A percentile compares a stretch with the other conserved stretches of the same genome.
Conservation (phyloP, 1,140 invertebrate species). For the Zaprionus africanus region DNA sequence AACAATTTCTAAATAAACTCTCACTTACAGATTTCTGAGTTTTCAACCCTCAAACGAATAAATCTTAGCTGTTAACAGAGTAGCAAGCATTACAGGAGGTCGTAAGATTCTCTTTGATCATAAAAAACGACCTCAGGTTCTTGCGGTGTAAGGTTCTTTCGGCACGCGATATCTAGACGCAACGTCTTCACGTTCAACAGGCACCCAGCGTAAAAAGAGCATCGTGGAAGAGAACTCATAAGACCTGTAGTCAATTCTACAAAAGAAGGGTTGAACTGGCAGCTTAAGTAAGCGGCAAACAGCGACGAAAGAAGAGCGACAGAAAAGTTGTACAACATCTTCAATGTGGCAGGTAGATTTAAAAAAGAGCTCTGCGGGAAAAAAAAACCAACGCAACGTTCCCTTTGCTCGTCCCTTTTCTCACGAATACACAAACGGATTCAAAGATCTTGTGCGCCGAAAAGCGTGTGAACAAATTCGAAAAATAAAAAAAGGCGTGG, state of each 20-base stretch:
- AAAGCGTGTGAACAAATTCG: slow-evolving; percentile 53
- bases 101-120: not conserved
- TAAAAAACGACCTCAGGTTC: not conserved
- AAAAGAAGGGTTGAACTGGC: slow-evolving; percentile 57
- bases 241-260: slow-evolving; percentile 10
- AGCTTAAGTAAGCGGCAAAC: slow-evolving; percentile 44
- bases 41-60: not conserved
- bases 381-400: not conserved
- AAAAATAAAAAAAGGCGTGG: slow-evolving; percentile 57
- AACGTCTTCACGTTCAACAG: slow-evolving; percentile 26
- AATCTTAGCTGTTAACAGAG: not conserved
- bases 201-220: slow-evolving; percentile 1
- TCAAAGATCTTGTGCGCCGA: slow-evolving; percentile 4
- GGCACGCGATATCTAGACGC: not conserved
- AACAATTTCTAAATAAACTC: not conserved
- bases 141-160: not conserved
- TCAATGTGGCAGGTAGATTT: not conserved
- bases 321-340: slow-evolving; percentile 13
- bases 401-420: not conserved
- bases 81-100: not conserved
- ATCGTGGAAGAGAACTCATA: not conserved
- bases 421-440: not conserved
- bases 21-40: not conserved
- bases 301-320: slow-evolving; percentile 16
- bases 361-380: not conserved